These are phyloP conservation scores for Sciurus carolinensis DNA, from an alignment of 2,797 vertebrate genomes.

Conservation along the genomic window DNA sequence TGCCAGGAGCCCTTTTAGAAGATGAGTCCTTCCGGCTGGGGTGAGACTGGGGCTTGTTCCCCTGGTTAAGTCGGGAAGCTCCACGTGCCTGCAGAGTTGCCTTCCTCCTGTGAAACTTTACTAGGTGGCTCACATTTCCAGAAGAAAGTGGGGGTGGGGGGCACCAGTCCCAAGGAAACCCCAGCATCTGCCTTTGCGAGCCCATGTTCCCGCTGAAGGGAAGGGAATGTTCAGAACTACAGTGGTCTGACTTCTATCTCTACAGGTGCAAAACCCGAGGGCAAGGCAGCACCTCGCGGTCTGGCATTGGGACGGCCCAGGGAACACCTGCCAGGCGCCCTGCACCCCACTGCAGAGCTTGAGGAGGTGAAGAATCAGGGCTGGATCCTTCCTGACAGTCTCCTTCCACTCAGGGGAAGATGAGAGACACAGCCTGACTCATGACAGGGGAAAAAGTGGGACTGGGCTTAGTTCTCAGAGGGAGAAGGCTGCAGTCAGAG, in stretches of 20 bases:
- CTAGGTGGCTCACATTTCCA: background rate
- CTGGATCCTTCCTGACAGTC: background rate
- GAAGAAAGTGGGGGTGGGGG: background rate
- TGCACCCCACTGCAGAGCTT: too few species aligned
- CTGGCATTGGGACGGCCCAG: too few species aligned
- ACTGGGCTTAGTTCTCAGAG: background rate
- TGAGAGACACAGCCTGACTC: background rate
- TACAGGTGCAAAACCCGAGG: background rate
- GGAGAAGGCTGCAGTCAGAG: background rate
- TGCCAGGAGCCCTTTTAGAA: background rate
- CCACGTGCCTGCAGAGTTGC: fast-evolving
- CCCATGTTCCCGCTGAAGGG: background rate
- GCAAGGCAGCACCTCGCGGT: too few species aligned
- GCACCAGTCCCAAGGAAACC: fast-evolving
- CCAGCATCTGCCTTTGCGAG: background rate
- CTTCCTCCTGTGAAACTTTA: background rate
- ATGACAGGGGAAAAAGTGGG: background rate
- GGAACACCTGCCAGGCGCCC: fast-evolving
- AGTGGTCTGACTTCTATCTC: background rate
- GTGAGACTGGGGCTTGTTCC: background rate
- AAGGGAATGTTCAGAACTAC: background rate
- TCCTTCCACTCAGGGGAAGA: background rate
- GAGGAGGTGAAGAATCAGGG: background rate
- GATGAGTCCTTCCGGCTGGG: background rate
- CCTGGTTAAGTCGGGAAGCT: fast-evolving